Evolutionary conservation across 2,113 vertebrate genomes (phyloP), one percentile per base, ranked within the genome.

Genomic region (Cnemophilus loriae): DNA sequence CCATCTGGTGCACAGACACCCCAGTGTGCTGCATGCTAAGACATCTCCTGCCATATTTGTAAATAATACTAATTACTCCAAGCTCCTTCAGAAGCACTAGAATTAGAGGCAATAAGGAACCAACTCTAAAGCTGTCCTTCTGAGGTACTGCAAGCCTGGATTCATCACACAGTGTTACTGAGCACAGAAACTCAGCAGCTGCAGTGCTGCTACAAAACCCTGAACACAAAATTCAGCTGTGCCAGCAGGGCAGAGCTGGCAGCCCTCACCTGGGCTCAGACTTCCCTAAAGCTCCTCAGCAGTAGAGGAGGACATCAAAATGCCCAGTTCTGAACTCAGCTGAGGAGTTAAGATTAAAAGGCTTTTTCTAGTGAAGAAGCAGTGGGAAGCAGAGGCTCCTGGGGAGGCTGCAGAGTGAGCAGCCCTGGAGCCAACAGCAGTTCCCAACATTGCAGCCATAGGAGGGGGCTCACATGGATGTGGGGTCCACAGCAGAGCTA

Each of bases 191-290:
- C 17, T 30, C 50, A 42, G 24, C 20, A 53, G 33, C 23, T 46
- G 55, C 50, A 60, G 59, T 1, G 2, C 20, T 30, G 44, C 50
- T 17, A 17, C 32, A 88, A 79, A 79, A 21, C 35, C 35, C 52
- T 3, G 2, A 84, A 63, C 30, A 52, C 0, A 7, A 76, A 82
- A 67, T 0, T 2, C 47, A 85, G 41, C 28, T 0, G 0, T 2
- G 15, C 20, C 0, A 17, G 28, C 0, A 3, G 13, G 64, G 18
- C 13, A 81, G 53, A 61, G 26, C 47, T 75, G 46, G 24, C 28
- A 69, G 20, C 17, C 16, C 17, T 61, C 32, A 47, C 3, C 14
- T n/a, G 47, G n/a, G 8, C 83, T 92, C 71, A 64, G 53, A 33
- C 14, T 12, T 65, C 50, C 59, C 39, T 37, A 35, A 50, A 79